Evolutionary conservation across 1,140 invertebrate species (phyloP), one percentile per base, ranked within the genome.

Genomic region (Drosophila pseudoobscura): DNA sequence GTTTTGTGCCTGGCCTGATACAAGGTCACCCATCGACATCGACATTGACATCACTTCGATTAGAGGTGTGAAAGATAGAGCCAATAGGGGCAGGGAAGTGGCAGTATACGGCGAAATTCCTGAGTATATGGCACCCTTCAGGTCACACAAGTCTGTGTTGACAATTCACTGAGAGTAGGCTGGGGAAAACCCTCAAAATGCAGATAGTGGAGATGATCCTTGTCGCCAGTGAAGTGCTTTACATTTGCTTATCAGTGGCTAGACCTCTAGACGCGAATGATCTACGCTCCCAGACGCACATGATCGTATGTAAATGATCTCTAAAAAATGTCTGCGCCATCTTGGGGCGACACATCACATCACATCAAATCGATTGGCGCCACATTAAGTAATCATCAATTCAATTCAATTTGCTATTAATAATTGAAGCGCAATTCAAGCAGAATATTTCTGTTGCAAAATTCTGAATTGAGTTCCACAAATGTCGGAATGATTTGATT

Each of bases 361-460:
- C 35, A 2, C 35, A 39, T 39, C 35, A 39, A 9, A 35, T 35
- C 35, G 35, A 39, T 39, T 39, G 59, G 50, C 63, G 63, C 65
- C 65, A 35, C 39, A 70, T 70, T 70, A 44, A 68, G 55, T 69
- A 70, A 69, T 70, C 66, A 70, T 70, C 66, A 69, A 69, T 70
- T 55, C 24, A 68, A 69, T 68, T 56, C 46, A 56, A 56, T 26
- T 31, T 9, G 8, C 8, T 31, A 69, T 57, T 20, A 39, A 39
- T 13, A 39, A 39, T 39, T 39, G 35, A 69, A 70, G 43, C 66
- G 66, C 66, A 70, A 39, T 69, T 70, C 11, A n/a, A 1, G 5
- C n/a, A 20, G 13, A 46, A 49, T 68, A 49, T 43, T 9, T 31
- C 66, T 17, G 65, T 66, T 49, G 65, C 50, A 55, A 68, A 69